A percentile compares a stretch with the other conserved stretches of the same genome.
These are phyloP conservation scores for Malaclemys terrapin DNA, from an alignment of 2,113 vertebrate species.

Conservation along the genomic window DNA sequence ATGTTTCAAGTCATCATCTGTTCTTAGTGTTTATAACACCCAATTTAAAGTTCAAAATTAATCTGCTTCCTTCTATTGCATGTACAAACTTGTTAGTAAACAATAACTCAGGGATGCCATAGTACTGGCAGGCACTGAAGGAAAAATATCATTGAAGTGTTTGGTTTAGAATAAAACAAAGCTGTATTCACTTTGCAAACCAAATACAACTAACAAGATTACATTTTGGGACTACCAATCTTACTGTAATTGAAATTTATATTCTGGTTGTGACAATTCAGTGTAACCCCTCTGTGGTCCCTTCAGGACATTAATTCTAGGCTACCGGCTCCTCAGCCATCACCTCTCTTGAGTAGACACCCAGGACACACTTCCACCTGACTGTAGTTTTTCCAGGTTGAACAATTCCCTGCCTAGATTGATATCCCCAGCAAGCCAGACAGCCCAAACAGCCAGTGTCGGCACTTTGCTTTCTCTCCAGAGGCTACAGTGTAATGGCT, in stretches of 20 bases:
- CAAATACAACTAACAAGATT: neutral
- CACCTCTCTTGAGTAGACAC: neutral
- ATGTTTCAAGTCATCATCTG: neutral
- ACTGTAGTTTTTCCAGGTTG: neutral
- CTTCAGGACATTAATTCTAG: neutral
- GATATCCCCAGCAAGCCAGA: neutral
- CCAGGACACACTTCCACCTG: neutral
- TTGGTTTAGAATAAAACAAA: neutral
- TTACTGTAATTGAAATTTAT: neutral
- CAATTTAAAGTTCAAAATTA: neutral
- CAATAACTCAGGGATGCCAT: neutral
- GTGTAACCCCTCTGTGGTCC: neutral
- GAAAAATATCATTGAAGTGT: neutral
- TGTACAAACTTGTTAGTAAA: neutral
- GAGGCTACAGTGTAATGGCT: neutral
- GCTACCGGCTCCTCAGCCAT: neutral
- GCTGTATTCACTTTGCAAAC: rapidly evolving
- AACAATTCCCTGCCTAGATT: neutral
- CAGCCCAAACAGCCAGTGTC: neutral
- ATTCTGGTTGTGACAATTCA: neutral
- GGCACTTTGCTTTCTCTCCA: neutral
- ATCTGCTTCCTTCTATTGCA: neutral
- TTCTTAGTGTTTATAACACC: neutral
- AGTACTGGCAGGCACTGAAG: neutral
- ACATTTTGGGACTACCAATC: neutral